Percentiles rank a stretch among this genome's conserved stretches.
phyloP scores from a whole-genome alignment of 2,888 invertebrate species.

The Caenorhabditis drosophilae region DNA sequence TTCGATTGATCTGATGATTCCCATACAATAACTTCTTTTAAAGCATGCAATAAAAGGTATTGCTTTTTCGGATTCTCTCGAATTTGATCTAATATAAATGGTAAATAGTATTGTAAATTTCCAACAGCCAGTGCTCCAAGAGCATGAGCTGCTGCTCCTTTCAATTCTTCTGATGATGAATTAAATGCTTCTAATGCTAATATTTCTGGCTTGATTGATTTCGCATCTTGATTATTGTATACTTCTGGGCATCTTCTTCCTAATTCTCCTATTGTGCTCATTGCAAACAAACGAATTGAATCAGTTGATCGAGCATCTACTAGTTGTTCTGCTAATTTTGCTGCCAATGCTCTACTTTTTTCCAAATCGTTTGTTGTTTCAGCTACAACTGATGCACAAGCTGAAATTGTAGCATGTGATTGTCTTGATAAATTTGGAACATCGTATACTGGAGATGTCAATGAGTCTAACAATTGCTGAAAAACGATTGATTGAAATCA shows the following conservation, averaged over 20 bases:
- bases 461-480: conserved; percentile 80
- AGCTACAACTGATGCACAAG: conserved; percentile 89
- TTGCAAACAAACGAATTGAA: conserved; percentile 77
- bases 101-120: conserved; percentile 86
- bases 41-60: conserved; percentile 90
- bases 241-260: conserved; percentile 73
- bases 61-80: conserved; percentile 91
- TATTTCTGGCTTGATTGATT: conserved; percentile 64
- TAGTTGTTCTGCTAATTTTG: conserved; percentile 47
- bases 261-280: conserved; percentile 94
- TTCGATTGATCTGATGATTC: conserved; percentile 23
- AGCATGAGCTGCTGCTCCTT: conserved; percentile 92
- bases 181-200: conserved; percentile 82
- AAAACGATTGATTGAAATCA: conserved; percentile 71
- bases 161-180: conserved; percentile 91
- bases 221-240: conserved; percentile 14
- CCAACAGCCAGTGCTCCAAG: conserved; percentile 92
- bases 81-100: conserved; percentile 87
- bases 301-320: conserved; percentile 17
- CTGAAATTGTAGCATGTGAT: conserved; percentile 93
- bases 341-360: conserved; percentile 24
- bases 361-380: conserved; percentile 70
- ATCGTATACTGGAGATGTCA: conserved; percentile 78
- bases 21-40: conserved; percentile 82
- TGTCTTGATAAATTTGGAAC: conserved; percentile 66